Base-by-base conservation (phyloP, 2,888 invertebrate genomes). In the Orthosia gothica region DNA sequence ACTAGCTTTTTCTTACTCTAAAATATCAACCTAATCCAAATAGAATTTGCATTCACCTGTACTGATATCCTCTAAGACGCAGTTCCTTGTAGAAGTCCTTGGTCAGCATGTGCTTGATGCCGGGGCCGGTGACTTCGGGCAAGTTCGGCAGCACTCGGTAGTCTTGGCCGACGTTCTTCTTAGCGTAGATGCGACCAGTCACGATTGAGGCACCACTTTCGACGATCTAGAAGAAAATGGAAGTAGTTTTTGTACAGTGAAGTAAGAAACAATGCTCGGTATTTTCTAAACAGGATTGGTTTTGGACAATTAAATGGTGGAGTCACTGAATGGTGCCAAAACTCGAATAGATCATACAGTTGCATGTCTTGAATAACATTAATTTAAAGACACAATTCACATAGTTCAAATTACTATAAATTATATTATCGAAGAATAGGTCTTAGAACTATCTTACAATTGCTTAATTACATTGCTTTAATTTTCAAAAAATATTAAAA, bases 81-180 rank as follows among this genome's bases (percentile, higher is more conserved):
- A 98, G 92, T 89, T 98, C 98, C 83, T 97, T 98, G 88, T 98
- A 98, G 89, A 98, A 97, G 92, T 98, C 98, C 83, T 97, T 97
- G 4, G 97, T 96, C 0, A 97, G 93, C 88, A 98, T 88, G 62
- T 97, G 95, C 54, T 97, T 95, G 57, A 95, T 89, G 71, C 96
- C 95, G 16, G 95, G 93, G 76, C 95, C 92, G 57, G 92, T 91
- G 3, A 84, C 90, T 79, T 93, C 95, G 2, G 94, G 93, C 47
- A 95, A 87, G 12, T 96, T 88, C 4, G 95, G 95, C 0, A 97
- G 91, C 1, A 96, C 94, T 3, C 97, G 91, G 90, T 97, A 96
- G 75, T 97, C 97, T 74, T 97, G 96, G 0, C 97, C 97, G 0
- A 97, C 96, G 61, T 97, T 95, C 86, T 97, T 96, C 76, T 97